Base-by-base conservation (phyloP, 2,797 vertebrate genomes). In the Phrynocephalus vlangalii region DNA sequence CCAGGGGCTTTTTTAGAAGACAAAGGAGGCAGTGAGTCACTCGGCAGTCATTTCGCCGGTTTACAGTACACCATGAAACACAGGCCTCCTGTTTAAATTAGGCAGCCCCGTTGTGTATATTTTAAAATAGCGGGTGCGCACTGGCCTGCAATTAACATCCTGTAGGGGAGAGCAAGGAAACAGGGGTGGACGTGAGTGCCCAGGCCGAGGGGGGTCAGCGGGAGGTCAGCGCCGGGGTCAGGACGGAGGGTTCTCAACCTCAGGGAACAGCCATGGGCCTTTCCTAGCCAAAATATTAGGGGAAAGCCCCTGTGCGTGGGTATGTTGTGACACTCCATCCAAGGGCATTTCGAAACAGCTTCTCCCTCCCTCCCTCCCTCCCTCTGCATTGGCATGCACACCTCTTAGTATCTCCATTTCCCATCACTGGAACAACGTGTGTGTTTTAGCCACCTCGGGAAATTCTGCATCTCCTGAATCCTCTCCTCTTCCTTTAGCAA, bases 1-100 rank as follows among this genome's bases (percentile, higher is more conserved):
- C 87, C 38, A 30, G 82, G 30, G 60, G 77, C 90, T 93, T 92
- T 92, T 93, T 94, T 94, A 91, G 90, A 93, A 94, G 91, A 92
- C 93, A 92, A 92, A 90, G 90, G 91, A 90, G 92, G 66, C 91
- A 90, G 91, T 94, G 92, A 94, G 91, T 94, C 94, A 94, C 86
- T 90, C 89, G 5, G 86, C 86, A 92, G 91, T 91, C 86, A 91
- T 89, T 86, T 82, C 80, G 80, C 89, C 89, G 88, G 92, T 92
- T 94, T 93, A 94, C 93, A 94, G 85, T 89, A 91, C 79, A 72
- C 44, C 38, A 86, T 91, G 93, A 92, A 91, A 94, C 92, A 90
- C 88, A 90, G 92, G 89, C 92, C 48, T 63, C 20, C 66, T 90
- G 93, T 92, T 94, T 93, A 92, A 93, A 92, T 92, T 87, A 92